Evolutionary conservation across 2,888 invertebrate species (phyloP), one percentile per base, ranked within the genome.

Genomic region (Gasteruption jaculator): DNA sequence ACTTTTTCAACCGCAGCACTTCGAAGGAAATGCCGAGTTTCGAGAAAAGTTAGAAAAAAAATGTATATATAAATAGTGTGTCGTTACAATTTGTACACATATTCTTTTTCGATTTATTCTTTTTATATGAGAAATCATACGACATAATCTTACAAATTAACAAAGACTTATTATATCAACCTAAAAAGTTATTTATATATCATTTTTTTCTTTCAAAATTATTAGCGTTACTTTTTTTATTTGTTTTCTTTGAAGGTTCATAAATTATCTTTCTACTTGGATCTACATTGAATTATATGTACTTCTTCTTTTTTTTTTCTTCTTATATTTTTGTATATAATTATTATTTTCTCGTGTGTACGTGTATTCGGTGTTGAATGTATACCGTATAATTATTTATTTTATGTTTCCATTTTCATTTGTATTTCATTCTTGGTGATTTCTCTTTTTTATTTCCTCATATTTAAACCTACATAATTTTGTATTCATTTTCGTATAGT

Each of bases 101-200:
- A 56, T 57, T 56, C 54, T 56, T 53, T 51, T 54, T n/a, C n/a
- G 50, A 57, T 61, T 56, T 60, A 58, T 58, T 59, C 58, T 54
- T 51, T 52, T 50, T 45, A n/a, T 53, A 50, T 53, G 50, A 50
- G 50, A 53, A 58, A 55, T 57, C 51, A 56, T 54, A 49, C 52
- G 54, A 53, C 57, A 58, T 58, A 59, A 58, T 56, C 56, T 61
- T 61, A 61, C 59, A 62, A 62, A 48, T 31, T 15, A 5, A 31
- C 45, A 50, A 53, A 42, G 39, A 14, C 41, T 52, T 25, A 29
- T 29, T 34, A 47, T 40, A 43, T 30, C 38, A 35, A 32, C 4
- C 27, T 14, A 27, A 27, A 27, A 7, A 27, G 12, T 14, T 8
- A 14, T 12, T n/a, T n/a, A n/a, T n/a, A n/a, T n/a, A n/a, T n/a